These are phyloP conservation scores for Cotesia chilonis DNA, from an alignment of 1,140 invertebrate genomes.

Conservation along the genomic window DNA sequence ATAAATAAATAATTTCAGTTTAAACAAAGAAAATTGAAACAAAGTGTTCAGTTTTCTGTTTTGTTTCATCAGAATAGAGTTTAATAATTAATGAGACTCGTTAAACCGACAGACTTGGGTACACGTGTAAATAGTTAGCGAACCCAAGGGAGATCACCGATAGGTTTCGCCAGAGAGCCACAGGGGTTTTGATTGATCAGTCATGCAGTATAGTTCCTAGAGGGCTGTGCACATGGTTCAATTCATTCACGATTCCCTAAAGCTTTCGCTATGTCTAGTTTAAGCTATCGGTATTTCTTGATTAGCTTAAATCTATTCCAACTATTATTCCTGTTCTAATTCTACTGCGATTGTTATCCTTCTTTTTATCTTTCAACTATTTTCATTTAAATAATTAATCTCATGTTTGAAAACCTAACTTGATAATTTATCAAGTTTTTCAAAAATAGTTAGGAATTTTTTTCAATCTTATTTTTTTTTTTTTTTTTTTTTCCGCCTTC, in stretches of 20 bases:
- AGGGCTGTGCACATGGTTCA: conserved; percentile 7
- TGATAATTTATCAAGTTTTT: too few relatives aligned
- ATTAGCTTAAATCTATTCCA: not conserved
- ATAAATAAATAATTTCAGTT: too few relatives aligned
- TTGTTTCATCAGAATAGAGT: not conserved
- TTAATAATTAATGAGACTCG: conserved; percentile 22
- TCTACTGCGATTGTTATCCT: not conserved
- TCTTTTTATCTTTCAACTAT: not conserved
- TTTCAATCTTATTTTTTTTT: too few relatives aligned
- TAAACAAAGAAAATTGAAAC: too few relatives aligned
- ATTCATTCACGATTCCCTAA: conserved; percentile 15
- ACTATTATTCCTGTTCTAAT: not conserved
- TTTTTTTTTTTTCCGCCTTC: too few relatives aligned
- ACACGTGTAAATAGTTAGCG: conserved; percentile 28
- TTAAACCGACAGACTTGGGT: conserved; percentile 15
- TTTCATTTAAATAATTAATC: not conserved
- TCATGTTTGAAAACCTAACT: too few relatives aligned
- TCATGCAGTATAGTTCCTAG: conserved; percentile 14
- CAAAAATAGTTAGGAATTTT: too few relatives aligned
- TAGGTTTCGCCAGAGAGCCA: conserved; percentile 17
- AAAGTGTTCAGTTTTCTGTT: too few relatives aligned
- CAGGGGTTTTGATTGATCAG: conserved; percentile 30
- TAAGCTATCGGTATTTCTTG: not conserved
- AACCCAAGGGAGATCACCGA: conserved; percentile 27
- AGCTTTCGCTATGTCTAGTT: conserved; percentile 20